Evolutionary conservation across 2,797 vertebrate species (phyloP).

Genomic region (Malacoraja senta): DNA sequence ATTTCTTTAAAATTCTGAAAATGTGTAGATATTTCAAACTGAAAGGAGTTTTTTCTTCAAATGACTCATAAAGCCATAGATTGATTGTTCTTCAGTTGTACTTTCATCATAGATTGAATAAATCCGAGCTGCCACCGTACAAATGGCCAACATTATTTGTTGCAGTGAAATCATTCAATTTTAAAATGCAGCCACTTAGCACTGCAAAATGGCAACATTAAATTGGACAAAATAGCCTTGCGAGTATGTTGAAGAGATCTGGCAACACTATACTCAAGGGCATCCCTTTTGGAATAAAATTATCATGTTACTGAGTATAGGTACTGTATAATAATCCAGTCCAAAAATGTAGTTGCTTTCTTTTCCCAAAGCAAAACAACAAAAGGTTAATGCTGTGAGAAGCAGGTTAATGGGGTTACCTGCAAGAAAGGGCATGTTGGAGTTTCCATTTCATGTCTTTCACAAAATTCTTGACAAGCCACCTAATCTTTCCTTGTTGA

Average conservation of each 20-base stretch:
- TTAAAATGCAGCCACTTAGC: neutral
- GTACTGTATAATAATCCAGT: neutral
- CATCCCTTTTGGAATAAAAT: neutral
- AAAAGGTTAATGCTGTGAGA: neutral
- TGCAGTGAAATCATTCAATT: neutral
- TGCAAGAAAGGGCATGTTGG: constrained; percentile 11
- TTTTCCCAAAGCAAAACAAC: neutral
- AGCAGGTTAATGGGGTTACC: constrained; percentile 12
- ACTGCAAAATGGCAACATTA: neutral
- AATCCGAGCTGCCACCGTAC: neutral
- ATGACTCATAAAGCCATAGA: neutral
- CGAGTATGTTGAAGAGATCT: neutral
- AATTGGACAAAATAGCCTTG: neutral
- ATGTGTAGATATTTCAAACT: neutral
- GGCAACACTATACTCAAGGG: neutral
- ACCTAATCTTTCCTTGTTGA: neutral
- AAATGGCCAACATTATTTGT: neutral
- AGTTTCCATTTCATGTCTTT: neutral
- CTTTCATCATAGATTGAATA: neutral
- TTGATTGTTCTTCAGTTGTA: neutral
- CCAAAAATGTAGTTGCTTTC: neutral
- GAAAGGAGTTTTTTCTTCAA: neutral
- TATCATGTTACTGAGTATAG: neutral
- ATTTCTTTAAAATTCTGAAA: neutral
- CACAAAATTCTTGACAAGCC: neutral